Base-by-base conservation (phyloP, 2,888 invertebrate genomes). In the Panzeria rudis region DNA sequence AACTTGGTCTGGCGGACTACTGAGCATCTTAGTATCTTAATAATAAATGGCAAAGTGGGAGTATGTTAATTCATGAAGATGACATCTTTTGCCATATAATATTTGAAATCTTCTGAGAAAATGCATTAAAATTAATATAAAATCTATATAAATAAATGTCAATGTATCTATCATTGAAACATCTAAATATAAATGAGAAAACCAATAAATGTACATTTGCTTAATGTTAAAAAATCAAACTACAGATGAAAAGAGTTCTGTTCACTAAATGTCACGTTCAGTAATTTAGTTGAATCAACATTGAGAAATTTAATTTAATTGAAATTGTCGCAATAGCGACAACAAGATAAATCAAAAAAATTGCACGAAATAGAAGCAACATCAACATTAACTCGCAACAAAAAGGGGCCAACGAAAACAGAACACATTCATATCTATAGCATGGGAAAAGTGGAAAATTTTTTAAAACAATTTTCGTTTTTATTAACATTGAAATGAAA, bases 221-320 rank as follows among this genome's bases (percentile, higher is more conserved):
- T 56, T 41, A 64, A 56, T 64, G 23, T 15, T 8, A 56, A n/a
- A 8, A 41, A 61, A n/a, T 29, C 8, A 50, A 66, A 54, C 17
- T 62, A 38, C 4, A 9, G 17, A 20, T 50, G 50, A 23, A 11
- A 17, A 54, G 9, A 66, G 47, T 3, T 32, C n/a, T 35, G 35
- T 25, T 66, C 71, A 80, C 81, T 82, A 75, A 82, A 85, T 85
- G 82, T 85, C 84, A 85, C 84, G 84, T 85, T 82, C 59, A 56
- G 62, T 75, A 78, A 85, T 85, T 85, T 69, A 81, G 81, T 82
- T 82, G 82, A 78, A 78, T 85, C 81, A 85, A 85, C 78, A 82
- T 82, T 82, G 84, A 69, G 77, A 81, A 81, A 71, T 56, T 77
- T 71, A 79, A 75, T 64, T 61, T 75, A 85, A 85, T 82, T 82